phyloP scores from a whole-genome alignment of 1,140 invertebrate genomes.

The Trachymyrmex cornetzi region DNA sequence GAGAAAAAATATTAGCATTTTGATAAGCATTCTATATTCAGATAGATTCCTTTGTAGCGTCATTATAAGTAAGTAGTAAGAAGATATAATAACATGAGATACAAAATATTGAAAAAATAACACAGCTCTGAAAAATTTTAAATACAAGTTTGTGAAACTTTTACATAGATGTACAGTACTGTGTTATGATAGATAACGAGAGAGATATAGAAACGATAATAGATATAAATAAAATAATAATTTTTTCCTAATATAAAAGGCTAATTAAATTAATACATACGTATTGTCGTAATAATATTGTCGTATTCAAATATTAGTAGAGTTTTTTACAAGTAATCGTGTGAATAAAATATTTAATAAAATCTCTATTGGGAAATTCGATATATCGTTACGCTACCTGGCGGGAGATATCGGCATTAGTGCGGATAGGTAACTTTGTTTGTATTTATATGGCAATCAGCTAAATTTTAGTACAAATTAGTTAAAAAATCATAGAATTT shows the following conservation, averaged over 20 bases:
- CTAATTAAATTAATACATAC: background rate
- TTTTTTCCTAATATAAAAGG: background rate
- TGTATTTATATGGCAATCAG: too few relatives aligned
- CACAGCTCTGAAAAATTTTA: background rate
- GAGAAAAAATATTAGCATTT: constrained; percentile 27
- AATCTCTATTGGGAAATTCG: too few relatives aligned
- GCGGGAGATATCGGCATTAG: too few relatives aligned
- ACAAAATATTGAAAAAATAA: constrained; percentile 29
- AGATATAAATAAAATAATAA: background rate
- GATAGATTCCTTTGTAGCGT: constrained; percentile 34
- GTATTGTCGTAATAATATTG: background rate
- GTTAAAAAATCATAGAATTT: too few relatives aligned
- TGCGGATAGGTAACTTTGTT: too few relatives aligned
- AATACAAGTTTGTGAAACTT: background rate
- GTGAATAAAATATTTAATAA: background rate
- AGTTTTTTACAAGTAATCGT: background rate
- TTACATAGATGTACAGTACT: background rate
- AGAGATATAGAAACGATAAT: constrained; percentile 5
- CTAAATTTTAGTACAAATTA: too few relatives aligned
- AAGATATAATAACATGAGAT: constrained; percentile 10
- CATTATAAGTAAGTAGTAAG: constrained; percentile 27
- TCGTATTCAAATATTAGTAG: background rate
- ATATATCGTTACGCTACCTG: too few relatives aligned
- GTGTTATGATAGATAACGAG: background rate
- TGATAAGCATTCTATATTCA: constrained; percentile 42